These are phyloP conservation scores for Paradisaea rubra DNA, from an alignment of 2,113 vertebrate genomes.

Conservation along the genomic window DNA sequence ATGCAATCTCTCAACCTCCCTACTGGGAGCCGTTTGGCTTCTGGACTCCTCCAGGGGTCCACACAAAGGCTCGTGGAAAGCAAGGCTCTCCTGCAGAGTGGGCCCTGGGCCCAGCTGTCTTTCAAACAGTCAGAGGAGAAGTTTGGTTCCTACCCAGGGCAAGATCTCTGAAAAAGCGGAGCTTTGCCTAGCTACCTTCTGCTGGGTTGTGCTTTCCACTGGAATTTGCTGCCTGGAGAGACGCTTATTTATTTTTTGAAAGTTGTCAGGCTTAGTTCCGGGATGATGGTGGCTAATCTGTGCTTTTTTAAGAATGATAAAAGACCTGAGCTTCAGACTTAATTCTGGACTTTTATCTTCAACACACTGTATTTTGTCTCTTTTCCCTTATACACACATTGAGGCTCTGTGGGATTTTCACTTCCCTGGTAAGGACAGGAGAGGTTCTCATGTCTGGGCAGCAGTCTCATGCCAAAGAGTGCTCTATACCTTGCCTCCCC, in stretches of 20 bases:
- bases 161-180: background rate
- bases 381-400: background rate
- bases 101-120: slow-evolving; percentile 7
- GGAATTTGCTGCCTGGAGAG: slow-evolving; percentile 30
- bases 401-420: background rate
- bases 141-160: background rate
- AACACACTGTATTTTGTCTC: background rate
- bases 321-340: background rate
- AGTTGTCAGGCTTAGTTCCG: slow-evolving; percentile 6
- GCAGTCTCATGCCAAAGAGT: background rate
- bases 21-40: background rate
- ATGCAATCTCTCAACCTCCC: background rate
- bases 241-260: background rate
- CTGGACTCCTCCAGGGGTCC: background rate
- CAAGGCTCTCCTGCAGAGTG: background rate
- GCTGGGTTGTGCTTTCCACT: background rate
- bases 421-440: background rate
- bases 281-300: background rate
- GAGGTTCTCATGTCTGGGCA: background rate
- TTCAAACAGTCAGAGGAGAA: slow-evolving; percentile 1
- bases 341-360: background rate
- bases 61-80: background rate
- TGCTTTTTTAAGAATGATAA: background rate
- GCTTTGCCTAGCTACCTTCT: slow-evolving; percentile 18
- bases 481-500: background rate